Base-by-base conservation (phyloP, 53 echinoderm and acorn worm genomes). In the Mesocentrotus franciscanus region DNA sequence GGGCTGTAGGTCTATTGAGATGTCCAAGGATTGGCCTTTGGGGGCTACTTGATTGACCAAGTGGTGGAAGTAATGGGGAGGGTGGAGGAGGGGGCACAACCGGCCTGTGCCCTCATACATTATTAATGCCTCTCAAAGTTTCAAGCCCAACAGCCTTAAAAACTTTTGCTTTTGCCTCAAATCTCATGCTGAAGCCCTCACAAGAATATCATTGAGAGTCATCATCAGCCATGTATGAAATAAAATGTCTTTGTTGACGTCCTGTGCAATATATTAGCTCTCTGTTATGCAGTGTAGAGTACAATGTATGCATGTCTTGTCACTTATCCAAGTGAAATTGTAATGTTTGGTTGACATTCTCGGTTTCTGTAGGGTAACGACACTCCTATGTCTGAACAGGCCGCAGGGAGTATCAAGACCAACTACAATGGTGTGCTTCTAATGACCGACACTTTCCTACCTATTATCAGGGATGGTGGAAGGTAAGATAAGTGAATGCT, bases 371-470 rank as follows among this genome's bases (percentile, higher is more conserved):
- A 93, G 93, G 93, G 93, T 22, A 81, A 55, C 36, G 71, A 94
- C 14, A 70, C 87, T 3, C 94, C 94, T 26, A 94, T 94, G 87
- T 39, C 87, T 39, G 94, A 85, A 16, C 85, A 85, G 16, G 94
- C 94, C 1, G 71, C 0, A 33, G 87, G 94, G 24, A 68, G 0
- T 0, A 85, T 94, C 71, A 66, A 85, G 68, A 94, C 85, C 26
- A 94, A 94, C 94, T 94, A 71, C 71, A n/a, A 42, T 55, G 87
- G 94, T 8, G 94, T 94, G 3, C 94, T 39, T 42, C 94, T 60
- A 18, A 70, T 94, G 85, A 94, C 87, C 49, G 85, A 94, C 66
- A 24, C 27, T 0, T 85, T 94, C 34, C 29, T 94, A 11, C 94
- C 94, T 14, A 35, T 94, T 13, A 70, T 94, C 68, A 59, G 70